A percentile compares a stretch with the other conserved stretches of the same genome.
These are phyloP conservation scores for Teleogryllus occipitalis DNA, from an alignment of 1,140 invertebrate genomes.

Conservation along the genomic window DNA sequence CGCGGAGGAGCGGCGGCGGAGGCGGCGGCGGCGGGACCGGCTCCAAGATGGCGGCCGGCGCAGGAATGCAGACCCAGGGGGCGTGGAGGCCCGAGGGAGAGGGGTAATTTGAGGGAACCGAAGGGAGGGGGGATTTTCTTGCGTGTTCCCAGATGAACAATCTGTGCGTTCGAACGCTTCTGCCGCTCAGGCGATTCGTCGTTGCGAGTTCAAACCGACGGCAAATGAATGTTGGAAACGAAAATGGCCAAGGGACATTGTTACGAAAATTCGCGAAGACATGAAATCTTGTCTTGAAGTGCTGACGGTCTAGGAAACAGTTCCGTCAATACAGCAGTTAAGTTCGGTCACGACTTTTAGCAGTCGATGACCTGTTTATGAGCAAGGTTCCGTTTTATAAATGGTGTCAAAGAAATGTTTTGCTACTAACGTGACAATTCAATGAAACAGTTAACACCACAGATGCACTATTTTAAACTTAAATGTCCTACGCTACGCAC, in stretches of 20 bases:
- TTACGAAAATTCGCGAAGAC: neutral
- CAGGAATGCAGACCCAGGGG: conserved; percentile 16
- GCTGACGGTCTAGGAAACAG: neutral
- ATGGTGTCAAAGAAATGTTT: too few relatives aligned
- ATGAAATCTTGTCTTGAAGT: neutral
- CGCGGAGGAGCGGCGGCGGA: too few relatives aligned
- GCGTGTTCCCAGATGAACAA: neutral
- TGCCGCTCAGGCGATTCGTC: neutral
- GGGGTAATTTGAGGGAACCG: conserved; percentile 10
- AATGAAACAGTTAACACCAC: too few relatives aligned
- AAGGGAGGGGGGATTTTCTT: neutral
- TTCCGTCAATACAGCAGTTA: neutral
- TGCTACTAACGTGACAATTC: too few relatives aligned
- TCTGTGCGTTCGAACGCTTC: conserved; percentile 12
- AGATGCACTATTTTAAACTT: too few relatives aligned
- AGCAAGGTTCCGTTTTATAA: too few relatives aligned
- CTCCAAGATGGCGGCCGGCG: conserved; percentile 15
- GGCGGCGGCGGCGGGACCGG: neutral
- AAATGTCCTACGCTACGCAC: too few relatives aligned
- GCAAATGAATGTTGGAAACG: too few relatives aligned
- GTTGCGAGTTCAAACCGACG: neutral
- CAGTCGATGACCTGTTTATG: too few relatives aligned
- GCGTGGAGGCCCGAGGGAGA: conserved; percentile 18
- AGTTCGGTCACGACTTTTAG: too few relatives aligned
- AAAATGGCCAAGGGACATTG: neutral